Base-by-base conservation (phyloP, 2,797 vertebrate genomes). In the Gobionotothen gibberifrons region DNA sequence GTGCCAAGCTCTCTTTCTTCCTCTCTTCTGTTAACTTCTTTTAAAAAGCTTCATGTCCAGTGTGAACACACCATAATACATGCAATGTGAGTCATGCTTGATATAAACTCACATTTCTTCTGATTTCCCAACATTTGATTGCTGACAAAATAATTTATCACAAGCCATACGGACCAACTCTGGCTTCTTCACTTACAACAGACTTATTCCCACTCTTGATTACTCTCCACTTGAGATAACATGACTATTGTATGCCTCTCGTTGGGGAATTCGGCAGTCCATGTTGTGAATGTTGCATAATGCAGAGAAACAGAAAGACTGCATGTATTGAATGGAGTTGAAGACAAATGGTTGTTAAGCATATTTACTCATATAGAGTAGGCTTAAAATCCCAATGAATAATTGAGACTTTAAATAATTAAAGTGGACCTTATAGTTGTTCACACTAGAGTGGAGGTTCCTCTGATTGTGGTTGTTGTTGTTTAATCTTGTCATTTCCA, bases 331-430 rank as follows among this genome's bases (percentile, higher is more conserved):
- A 39, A 32, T 39, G 39, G 39, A 53, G 17, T 72, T 49, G 67
- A n/a, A 68, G 61, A 67, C 40, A 56, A 76, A 48, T n/a, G 26
- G 60, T 32, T 58, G 36, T 59, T 74, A 22, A 42, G 52, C 55
- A 88, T 83, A 78, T 80, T 36, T 17, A 84, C 71, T 71, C 43
- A 17, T 49, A 67, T 76, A 55, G 76, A 83, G 53, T 56, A 65
- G 5, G 49, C 78, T 88, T 86, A 79, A 82, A 83, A 78, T 72
- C 42, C 60, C 54, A 63, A 71, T 93, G 73, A 90, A 93, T 89
- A 88, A 90, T 90, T 85, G 40, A 90, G 65, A 44, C 62, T 44
- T 63, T 93, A 49, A 87, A 87, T 88, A 85, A 91, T 93, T 90
- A 53, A 91, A 53, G 39, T 69, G 48, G 60, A 75, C 70, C 70